These are phyloP conservation scores for Caerostris darwini DNA, from an alignment of 1,140 invertebrate genomes.

Conservation along the genomic window DNA sequence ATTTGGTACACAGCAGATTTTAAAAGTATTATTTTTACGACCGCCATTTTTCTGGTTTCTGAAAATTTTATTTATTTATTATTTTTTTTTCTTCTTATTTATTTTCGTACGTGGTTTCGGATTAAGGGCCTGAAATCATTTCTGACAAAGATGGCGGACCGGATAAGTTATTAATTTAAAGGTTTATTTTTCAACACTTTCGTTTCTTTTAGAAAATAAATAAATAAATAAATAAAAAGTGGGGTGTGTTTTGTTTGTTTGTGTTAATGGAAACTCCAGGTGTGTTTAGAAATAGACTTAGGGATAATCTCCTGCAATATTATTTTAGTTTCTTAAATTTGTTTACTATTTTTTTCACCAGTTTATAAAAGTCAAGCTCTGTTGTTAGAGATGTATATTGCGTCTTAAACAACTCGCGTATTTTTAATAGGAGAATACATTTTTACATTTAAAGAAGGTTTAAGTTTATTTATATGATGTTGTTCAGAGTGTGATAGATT, in stretches of 20 bases:
- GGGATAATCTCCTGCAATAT: neutral
- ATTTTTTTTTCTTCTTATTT: neutral
- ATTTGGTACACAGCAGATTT: neutral
- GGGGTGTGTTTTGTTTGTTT: neutral
- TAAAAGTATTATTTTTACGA: slow-evolving; percentile 9
- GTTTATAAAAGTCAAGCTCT: neutral
- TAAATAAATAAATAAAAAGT: neutral
- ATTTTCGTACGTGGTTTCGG: neutral
- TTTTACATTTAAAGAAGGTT: neutral
- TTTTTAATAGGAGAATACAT: neutral
- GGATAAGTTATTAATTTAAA: slow-evolving; percentile 20
- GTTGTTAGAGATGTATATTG: neutral
- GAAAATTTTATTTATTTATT: neutral
- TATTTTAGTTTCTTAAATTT: neutral
- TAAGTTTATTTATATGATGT: too few species aligned
- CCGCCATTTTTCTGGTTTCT: neutral
- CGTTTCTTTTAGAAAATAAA: neutral
- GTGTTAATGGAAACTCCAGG: neutral
- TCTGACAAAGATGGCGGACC: neutral
- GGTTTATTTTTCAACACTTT: neutral
- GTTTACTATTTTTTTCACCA: neutral
- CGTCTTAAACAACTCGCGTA: neutral
- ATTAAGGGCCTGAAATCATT: neutral
- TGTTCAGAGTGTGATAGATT: too few species aligned
- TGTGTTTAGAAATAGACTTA: too few species aligned